Base-by-base conservation (phyloP, 2,888 invertebrate genomes). In the Eristalis arbustorum region DNA sequence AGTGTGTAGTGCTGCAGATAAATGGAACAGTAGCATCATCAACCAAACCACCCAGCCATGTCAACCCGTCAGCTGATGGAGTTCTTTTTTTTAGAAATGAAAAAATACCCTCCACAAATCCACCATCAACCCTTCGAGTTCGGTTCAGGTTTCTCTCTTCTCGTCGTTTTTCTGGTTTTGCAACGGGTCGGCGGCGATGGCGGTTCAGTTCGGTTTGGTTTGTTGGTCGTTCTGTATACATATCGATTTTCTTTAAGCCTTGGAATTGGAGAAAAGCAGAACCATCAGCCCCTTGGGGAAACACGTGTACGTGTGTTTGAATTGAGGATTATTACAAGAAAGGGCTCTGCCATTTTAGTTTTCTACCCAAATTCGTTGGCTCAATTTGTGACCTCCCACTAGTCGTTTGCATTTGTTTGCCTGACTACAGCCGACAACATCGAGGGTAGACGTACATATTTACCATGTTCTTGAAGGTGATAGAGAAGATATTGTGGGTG, bases 181-280 rank as follows among this genome's bases (percentile, higher is more conserved):
- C 62, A 68, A 84, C 63, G 37, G 49, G 18, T 8, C 8, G 18
- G 2, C 8, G 18, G 18, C 49, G 49, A 1, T 31, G 31, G 18
- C 49, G 49, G 18, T 49, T n/a, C n/a, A 18, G 49, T 49, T 49
- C 49, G 49, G 18, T 49, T n/a, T 6, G 49, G 49, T 49, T 49
- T 49, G 49, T 49, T 49, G 49, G 63, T 80, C 68, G 66, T 80
- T 37, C 57, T 59, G 8, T 49, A 18, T 49, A 49, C 49, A 10
- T 76, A 84, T 84, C 59, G 84, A 84, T 80, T 85, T 85, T 81
- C 37, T 61, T 73, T 56, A 57, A 79, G 71, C 75, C 67, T 62
- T 71, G 42, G 79, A 28, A 71, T 71, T 71, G 28, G 69, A 74
- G 37, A 66, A 67, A 62, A 61, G 18, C 61, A 59, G 23, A 57